These are phyloP conservation scores for Panurus biarmicus DNA, from an alignment of 2,113 vertebrate species.

Conservation along the genomic window DNA sequence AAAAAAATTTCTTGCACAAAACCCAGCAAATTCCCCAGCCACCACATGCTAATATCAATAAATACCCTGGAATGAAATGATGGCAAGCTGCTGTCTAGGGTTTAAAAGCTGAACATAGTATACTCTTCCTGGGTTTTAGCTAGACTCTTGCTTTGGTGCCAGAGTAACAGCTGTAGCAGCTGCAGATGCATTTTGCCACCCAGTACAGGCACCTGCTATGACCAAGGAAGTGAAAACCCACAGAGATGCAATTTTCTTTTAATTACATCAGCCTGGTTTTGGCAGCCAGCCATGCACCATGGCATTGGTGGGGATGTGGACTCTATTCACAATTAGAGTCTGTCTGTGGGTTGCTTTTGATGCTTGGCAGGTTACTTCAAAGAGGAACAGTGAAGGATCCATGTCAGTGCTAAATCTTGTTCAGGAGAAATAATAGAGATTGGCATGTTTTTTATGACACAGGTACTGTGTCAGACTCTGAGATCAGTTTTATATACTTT, in stretches of 20 bases:
- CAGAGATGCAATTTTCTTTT: slow-evolving; percentile 59
- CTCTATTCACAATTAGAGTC: neutral
- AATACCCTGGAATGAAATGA: slow-evolving; percentile 20
- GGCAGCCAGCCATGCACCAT: slow-evolving; percentile 27
- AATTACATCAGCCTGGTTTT: slow-evolving; percentile 36
- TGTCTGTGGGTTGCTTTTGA: neutral
- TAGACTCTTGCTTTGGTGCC: slow-evolving; percentile 28
- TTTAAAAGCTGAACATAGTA: slow-evolving; percentile 38
- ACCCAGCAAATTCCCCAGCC: neutral
- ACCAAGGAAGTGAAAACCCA: slow-evolving; percentile 55
- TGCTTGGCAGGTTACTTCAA: neutral
- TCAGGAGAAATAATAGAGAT: neutral
- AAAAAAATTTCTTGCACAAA: neutral
- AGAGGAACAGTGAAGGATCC: neutral
- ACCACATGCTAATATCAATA: slow-evolving; percentile 48
- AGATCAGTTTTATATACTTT: neutral
- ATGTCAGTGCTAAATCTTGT: neutral
- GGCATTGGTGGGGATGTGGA: neutral
- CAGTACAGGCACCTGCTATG: slow-evolving; percentile 52
- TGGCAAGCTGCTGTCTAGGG: neutral
- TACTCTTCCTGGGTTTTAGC: slow-evolving; percentile 46
- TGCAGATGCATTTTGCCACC: slow-evolving; percentile 53
- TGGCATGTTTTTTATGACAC: neutral
- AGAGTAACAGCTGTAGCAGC: slow-evolving; percentile 67
- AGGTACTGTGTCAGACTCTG: neutral